Percentiles rank a stretch among this genome's conserved stretches.
These are phyloP conservation scores for Artibeus lituratus DNA, from an alignment of 2,797 vertebrate genomes.

Conservation along the genomic window DNA sequence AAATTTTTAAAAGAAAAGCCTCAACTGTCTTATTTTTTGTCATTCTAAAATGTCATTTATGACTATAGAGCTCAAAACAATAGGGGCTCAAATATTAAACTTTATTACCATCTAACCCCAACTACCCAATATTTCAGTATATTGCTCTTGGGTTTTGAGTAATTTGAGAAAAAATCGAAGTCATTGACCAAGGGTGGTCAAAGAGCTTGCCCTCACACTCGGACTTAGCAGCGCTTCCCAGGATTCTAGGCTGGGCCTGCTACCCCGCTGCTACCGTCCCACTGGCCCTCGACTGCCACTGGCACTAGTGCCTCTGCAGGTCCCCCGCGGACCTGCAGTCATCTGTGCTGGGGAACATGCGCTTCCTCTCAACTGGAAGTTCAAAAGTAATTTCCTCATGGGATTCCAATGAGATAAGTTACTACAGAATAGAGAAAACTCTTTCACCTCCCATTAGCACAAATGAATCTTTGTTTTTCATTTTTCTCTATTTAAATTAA, in stretches of 20 bases:
- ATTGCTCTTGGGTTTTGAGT: neutral
- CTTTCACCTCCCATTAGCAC: neutral
- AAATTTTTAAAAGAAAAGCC: neutral
- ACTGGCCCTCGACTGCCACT: no score
- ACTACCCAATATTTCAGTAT: neutral
- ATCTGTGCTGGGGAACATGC: neutral
- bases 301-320: neutral
- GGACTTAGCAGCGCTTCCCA: rapidly evolving
- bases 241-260: no score
- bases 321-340: neutral
- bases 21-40: neutral
- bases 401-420: neutral
- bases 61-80: neutral
- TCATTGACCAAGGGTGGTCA: neutral
- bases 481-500: neutral
- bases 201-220: neutral
- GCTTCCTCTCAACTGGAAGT: neutral
- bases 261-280: rapidly evolving
- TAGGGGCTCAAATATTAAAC: neutral
- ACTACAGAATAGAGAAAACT: neutral
- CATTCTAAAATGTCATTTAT: neutral
- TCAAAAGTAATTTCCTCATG: neutral
- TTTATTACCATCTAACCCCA: neutral
- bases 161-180: neutral
- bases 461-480: neutral